A percentile compares a stretch with the other conserved stretches of the same genome.
phyloP scores from a whole-genome alignment of 2,113 vertebrate genomes.

The Dinomys branickii region DNA sequence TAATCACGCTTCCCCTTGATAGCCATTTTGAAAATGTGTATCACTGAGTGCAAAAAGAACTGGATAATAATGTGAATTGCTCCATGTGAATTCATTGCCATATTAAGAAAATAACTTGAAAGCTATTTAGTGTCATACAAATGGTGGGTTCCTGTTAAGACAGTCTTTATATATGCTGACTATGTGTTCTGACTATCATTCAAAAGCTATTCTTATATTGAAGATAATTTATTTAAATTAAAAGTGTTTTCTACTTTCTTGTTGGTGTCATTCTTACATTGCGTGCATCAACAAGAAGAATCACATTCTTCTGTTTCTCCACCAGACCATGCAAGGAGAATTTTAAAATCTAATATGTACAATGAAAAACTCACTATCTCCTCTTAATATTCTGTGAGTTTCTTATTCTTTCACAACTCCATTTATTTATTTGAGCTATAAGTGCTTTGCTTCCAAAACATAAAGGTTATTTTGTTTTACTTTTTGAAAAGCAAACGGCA shows the following conservation, averaged over 20 bases:
- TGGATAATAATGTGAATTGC: not conserved
- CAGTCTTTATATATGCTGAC: not conserved
- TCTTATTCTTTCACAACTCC: slow-evolving; percentile 1
- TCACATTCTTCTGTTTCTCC: slow-evolving; percentile 63
- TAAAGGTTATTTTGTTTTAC: slow-evolving; percentile 27
- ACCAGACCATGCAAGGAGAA: slow-evolving; percentile 51
- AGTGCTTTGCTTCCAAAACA: slow-evolving; percentile 32
- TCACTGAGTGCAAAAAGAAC: not conserved
- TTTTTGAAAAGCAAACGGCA: not conserved
- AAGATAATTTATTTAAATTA: slow-evolving; percentile 28
- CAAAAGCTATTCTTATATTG: not conserved
- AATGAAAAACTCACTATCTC: slow-evolving; percentile 19
- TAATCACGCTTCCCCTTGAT: not conserved
- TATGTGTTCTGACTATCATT: not conserved
- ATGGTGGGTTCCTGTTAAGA: not conserved
- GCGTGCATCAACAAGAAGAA: not conserved
- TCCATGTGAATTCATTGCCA: not conserved
- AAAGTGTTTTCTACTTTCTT: slow-evolving; percentile 56
- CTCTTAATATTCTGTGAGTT: not conserved
- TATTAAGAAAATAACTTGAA: slow-evolving; percentile 31
- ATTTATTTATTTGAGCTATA: not conserved
- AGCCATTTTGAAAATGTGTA: not conserved
- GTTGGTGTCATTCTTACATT: slow-evolving; percentile 7
- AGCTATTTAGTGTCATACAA: not conserved
- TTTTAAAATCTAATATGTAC: slow-evolving; percentile 26